Conservation (phyloP, 2,797 vertebrate species). For the Varecia variegata region DNA sequence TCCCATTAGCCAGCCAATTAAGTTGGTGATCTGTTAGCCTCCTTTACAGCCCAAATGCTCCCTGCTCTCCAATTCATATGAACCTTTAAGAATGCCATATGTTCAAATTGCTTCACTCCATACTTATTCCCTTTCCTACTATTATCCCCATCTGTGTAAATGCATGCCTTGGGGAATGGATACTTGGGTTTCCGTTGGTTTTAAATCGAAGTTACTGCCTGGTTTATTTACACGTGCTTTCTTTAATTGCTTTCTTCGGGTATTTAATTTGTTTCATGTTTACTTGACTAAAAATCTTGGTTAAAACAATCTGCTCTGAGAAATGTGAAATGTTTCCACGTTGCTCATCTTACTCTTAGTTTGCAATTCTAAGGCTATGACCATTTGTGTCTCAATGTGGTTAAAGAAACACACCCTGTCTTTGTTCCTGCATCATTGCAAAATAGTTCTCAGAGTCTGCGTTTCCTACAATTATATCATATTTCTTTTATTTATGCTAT, state of each 20-base stretch:
- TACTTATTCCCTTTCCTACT: conserved; percentile 60
- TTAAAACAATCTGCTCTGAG: conserved; percentile 48
- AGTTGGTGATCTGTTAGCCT: conserved; percentile 69
- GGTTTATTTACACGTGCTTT: conserved; percentile 67
- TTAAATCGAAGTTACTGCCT: conserved; percentile 67
- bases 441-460: not conserved
- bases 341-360: not conserved
- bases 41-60: conserved; percentile 63
- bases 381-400: not conserved
- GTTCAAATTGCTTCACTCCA: conserved; percentile 69
- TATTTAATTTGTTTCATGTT: conserved; percentile 53
- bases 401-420: not conserved
- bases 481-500: not conserved
- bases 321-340: conserved; percentile 38
- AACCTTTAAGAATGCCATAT: conserved; percentile 77
- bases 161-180: conserved; percentile 53
- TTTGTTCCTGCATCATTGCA: not conserved
- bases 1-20: conserved; percentile 70
- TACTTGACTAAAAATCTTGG: conserved; percentile 48
- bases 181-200: conserved; percentile 57
- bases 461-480: not conserved
- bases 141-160: conserved; percentile 76
- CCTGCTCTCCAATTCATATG: conserved; percentile 64
- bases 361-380: conserved; percentile 5
- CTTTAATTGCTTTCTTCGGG: conserved; percentile 55